phyloP scores from a whole-genome alignment of 2,113 vertebrate genomes.

The Ammospiza nelsoni region DNA sequence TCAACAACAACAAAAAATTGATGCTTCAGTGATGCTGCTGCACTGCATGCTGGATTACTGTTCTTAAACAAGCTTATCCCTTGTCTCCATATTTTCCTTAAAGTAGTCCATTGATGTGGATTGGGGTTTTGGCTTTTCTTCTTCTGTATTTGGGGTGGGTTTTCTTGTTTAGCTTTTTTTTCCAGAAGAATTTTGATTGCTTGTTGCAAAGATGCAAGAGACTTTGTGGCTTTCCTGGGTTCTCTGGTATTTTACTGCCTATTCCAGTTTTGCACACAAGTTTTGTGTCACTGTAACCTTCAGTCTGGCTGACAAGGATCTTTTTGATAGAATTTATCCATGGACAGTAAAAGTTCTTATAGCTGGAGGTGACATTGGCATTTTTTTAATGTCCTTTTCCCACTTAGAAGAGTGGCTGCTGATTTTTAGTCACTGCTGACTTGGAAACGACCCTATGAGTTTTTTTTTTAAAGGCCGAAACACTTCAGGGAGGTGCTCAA shows the following conservation, averaged over 20 bases:
- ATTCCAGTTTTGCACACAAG: neutral
- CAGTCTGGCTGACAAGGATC: neutral
- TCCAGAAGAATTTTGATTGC: neutral
- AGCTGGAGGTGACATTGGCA: neutral
- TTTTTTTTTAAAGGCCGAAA: neutral
- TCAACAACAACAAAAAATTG: neutral
- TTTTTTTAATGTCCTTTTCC: neutral
- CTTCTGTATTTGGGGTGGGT: neutral
- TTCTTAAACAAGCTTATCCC: neutral
- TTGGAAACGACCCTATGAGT: neutral
- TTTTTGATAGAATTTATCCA: neutral
- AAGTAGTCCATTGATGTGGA: neutral
- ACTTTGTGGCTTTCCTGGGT: neutral
- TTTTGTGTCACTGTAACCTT: neutral
- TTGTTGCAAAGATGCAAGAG: neutral
- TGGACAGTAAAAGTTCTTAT: neutral
- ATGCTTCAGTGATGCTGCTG: neutral
- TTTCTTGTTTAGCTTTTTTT: neutral
- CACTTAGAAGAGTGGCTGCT: neutral
- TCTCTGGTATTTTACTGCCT: neutral
- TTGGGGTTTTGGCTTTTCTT: neutral
- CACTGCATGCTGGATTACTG: neutral
- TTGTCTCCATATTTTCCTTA: neutral
- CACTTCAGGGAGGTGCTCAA: neutral
- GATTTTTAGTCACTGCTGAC: neutral